Percentiles rank a stretch among this genome's conserved stretches.
These are phyloP conservation scores for Cheirogaleus major DNA, from an alignment of 2,797 vertebrate genomes.

Conservation along the genomic window DNA sequence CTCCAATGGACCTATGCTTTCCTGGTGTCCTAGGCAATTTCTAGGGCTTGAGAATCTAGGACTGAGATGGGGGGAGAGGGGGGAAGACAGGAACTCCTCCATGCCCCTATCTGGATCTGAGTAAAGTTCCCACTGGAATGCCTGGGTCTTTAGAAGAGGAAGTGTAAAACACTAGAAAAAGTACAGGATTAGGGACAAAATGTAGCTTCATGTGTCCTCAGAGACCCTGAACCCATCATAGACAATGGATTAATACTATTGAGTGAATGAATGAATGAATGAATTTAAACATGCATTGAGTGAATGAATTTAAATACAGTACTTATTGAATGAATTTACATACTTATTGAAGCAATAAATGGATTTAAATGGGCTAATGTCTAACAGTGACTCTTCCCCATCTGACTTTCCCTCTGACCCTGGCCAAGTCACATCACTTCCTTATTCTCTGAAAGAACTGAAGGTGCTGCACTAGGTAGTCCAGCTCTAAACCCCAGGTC, in stretches of 20 bases:
- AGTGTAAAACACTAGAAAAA: background rate
- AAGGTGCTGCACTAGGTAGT: background rate
- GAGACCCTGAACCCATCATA: background rate
- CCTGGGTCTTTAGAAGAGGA: background rate
- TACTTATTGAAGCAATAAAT: background rate
- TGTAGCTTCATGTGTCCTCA: background rate
- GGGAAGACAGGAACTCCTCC: background rate
- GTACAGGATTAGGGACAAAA: background rate
- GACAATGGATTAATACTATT: background rate
- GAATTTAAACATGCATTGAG: background rate
- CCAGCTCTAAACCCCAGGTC: background rate
- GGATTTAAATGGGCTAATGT: background rate
- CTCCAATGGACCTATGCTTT: slow-evolving; percentile 42
- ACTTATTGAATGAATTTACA: background rate
- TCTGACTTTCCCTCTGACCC: background rate
- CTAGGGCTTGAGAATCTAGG: background rate
- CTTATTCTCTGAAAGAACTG: background rate
- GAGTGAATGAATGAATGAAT: background rate
- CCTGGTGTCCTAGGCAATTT: slow-evolving; percentile 53
- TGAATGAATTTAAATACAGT: background rate
- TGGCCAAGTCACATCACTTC: background rate
- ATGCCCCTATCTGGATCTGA: background rate
- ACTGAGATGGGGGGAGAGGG: background rate
- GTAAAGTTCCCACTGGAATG: background rate
- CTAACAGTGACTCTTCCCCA: background rate